Evolutionary conservation across 2,113 vertebrate species (phyloP), one percentile per base, ranked within the genome.

Genomic region (Prolemur simus): DNA sequence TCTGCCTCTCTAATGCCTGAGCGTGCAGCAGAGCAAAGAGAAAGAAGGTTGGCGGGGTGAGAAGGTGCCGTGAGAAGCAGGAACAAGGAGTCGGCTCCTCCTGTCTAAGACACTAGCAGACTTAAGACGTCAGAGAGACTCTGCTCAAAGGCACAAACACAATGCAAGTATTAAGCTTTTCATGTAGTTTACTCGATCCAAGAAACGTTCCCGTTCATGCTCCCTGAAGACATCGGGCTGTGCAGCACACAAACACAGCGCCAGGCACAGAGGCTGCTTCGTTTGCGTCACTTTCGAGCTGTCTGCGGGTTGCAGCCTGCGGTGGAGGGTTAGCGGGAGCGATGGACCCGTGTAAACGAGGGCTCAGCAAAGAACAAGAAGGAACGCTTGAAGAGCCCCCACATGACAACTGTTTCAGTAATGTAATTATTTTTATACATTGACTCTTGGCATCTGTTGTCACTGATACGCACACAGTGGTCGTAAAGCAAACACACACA

Each of bases 1-100:
- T 99, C 98, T 99, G 99, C 96, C 99, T 99, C 98, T 99, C 99
- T 99, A 99, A 99, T 0, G 99, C 99, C 99, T 99, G 98, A 98
- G 96, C 96, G 97, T 90, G 96, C 42, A 66, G 97, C 82, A 77
- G 92, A 89, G 92, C 96, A 87, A 27, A 96, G 86, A 81, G 32
- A 91, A 73, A 78, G 82, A 45, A 64, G 52, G 39, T 6, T 21
- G 2, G 21, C 63, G 76, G 45, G 68, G 97, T 39, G 80, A 97
- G 96, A 47, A 97, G 64, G 21, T 8, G 29, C 88, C 73, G 34
- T 94, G 89, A 81, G 85, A 96, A 96, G 94, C 85, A 95, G 95
- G 92, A 96, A 87, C 2, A 34, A 87, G 73, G n/a, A 9, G 37
- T 4, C 8, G n/a, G 82, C 34, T 0, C 4, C 87, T n/a, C 42